phyloP scores from a whole-genome alignment of 2,888 invertebrate species.

The Athetis lepigone region DNA sequence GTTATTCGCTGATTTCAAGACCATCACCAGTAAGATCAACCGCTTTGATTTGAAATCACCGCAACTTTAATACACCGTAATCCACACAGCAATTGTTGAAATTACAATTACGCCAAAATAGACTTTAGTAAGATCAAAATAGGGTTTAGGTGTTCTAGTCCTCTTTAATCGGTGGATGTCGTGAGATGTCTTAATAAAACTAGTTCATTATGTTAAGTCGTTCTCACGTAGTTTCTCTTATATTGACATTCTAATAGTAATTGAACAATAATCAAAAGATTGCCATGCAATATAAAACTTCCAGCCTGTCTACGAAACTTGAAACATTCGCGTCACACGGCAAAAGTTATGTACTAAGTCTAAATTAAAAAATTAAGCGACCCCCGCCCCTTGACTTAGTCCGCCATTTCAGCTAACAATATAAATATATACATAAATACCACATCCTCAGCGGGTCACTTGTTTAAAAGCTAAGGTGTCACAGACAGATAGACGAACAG shows the following conservation, averaged over 20 bases:
- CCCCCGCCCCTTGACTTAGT: too few relatives aligned
- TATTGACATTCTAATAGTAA: neutral
- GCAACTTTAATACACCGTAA: constrained; percentile 71
- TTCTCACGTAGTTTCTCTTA: constrained; percentile 7
- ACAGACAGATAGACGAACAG: too few relatives aligned
- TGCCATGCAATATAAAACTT: neutral
- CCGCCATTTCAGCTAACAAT: too few relatives aligned
- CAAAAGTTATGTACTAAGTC: too few relatives aligned
- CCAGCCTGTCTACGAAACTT: neutral
- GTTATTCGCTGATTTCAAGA: constrained; percentile 57
- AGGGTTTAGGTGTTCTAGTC: constrained; percentile 9
- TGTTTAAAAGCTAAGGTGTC: too few relatives aligned
- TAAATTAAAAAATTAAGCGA: too few relatives aligned
- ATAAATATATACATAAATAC: too few relatives aligned
- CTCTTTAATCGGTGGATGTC: constrained; percentile 23
- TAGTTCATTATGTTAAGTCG: constrained; percentile 8
- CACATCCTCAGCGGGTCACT: too few relatives aligned
- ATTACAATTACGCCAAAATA: constrained; percentile 39
- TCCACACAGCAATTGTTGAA: constrained; percentile 36
- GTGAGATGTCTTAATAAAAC: constrained; percentile 38
- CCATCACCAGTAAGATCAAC: constrained; percentile 60
- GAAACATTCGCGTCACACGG: too few relatives aligned
- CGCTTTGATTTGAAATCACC: constrained; percentile 86
- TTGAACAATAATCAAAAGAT: neutral
- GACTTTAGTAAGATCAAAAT: neutral